Percentiles rank a stretch among this genome's conserved stretches.
Conservation (phyloP, 2,888 invertebrate genomes). For the Heliconius hortense region DNA sequence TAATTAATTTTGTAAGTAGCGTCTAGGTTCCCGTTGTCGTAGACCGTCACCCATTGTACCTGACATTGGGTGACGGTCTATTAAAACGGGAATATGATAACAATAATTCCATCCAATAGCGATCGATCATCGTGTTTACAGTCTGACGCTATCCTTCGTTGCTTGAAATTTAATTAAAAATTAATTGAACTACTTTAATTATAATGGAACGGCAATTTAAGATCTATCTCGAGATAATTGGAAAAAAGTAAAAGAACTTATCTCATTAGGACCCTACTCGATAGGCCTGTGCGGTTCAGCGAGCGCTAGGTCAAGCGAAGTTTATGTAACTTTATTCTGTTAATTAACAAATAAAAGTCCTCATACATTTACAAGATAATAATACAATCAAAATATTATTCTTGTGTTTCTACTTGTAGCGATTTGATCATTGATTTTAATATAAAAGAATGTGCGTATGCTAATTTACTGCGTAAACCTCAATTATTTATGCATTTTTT, state of each 20-base stretch:
- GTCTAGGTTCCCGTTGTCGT: no score
- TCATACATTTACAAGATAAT: not conserved
- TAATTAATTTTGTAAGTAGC: not conserved
- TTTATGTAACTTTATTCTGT: not conserved
- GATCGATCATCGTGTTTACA: not conserved
- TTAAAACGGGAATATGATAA: not conserved
- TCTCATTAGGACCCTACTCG: conserved; percentile 18
- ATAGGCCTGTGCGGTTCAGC: not conserved
- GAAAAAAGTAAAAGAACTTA: conserved; percentile 18
- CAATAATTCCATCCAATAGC: not conserved
- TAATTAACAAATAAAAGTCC: not conserved
- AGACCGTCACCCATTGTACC: no score
- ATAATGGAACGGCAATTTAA: not conserved
- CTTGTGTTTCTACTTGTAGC: no score
- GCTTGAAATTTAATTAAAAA: not conserved
- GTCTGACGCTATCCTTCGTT: not conserved
- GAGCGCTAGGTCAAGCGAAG: not conserved
- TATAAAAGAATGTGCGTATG: no score
- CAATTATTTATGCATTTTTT: no score
- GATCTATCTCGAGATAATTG: conserved; percentile 8
- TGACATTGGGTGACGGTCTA: no score
- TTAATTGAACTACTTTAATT: not conserved
- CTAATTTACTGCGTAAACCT: no score
- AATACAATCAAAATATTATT: no score
- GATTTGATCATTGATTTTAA: no score